Evolutionary conservation across 2,888 invertebrate species (phyloP).

Genomic region (Teinopalpus imperialis): DNA sequence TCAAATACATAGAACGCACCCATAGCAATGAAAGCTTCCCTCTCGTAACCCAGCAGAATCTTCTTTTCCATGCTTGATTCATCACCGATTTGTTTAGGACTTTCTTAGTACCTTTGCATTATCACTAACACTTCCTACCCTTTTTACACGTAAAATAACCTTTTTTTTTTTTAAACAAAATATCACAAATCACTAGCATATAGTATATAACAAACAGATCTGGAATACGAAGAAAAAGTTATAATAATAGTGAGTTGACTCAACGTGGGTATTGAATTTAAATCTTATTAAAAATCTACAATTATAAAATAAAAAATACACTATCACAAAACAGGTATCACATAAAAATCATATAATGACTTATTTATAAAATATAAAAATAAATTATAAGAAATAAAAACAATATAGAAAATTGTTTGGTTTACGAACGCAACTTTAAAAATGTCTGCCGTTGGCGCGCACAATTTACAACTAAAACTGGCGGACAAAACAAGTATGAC

Average conservation of each 20-base stretch:
- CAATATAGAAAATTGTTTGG: too few relatives aligned
- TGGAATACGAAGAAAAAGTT: too few relatives aligned
- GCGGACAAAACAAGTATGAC: background rate
- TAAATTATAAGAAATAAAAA: background rate
- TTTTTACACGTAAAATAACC: too few relatives aligned
- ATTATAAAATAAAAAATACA: background rate
- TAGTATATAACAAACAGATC: too few relatives aligned
- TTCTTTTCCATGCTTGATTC: constrained; percentile 64
- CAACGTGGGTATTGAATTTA: too few relatives aligned
- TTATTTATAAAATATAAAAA: too few relatives aligned
- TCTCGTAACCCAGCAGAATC: constrained; percentile 59
- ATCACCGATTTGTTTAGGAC: constrained; percentile 41
- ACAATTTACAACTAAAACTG: constrained; percentile 6
- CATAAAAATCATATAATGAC: too few relatives aligned
- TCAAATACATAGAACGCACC: too few relatives aligned
- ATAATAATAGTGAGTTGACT: too few relatives aligned
- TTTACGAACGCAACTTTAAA: constrained; percentile 13
- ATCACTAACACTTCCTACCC: constrained; percentile 11
- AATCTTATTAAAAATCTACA: too few relatives aligned
- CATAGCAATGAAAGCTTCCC: constrained; percentile 59
- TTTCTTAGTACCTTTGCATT: constrained; percentile 7
- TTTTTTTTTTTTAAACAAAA: background rate
- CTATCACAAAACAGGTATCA: background rate
- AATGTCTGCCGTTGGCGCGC: constrained; percentile 8
- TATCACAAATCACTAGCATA: background rate